Evolutionary conservation across 2,113 vertebrate species (phyloP), one percentile per base, ranked within the genome.

Genomic region (Camelus dromedarius): DNA sequence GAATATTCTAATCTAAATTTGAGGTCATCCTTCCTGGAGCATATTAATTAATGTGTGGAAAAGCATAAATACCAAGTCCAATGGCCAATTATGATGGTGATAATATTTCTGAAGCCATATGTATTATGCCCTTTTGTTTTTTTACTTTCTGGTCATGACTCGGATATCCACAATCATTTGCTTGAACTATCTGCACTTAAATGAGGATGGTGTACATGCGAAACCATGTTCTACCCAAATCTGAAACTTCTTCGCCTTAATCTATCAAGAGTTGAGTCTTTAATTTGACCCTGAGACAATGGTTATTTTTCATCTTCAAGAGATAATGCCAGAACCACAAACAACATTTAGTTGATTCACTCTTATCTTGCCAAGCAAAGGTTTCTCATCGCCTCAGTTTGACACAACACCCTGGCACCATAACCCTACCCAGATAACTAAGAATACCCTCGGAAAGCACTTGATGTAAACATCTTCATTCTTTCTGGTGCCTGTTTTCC

Each of bases 1-100:
- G 19, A 24, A 84, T 91, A 76, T 81, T 93, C 70, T 91, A 75
- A 66, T 77, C 28, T 32, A 50, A 92, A 64, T 69, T 70, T 92
- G 79, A 96, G 70, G 64, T 60, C n/a, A 73, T 90, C 72, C 32
- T 91, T 94, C 6, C 48, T 69, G 9, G 18, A 8, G 18, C 24
- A 22, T 56, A 30, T 67, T 91, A 89, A 32, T 56, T 60, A 38
- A 12, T 66, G 2, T 35, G 42, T 19, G 22, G 26, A 81, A 93
- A 87, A 18, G n/a, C 56, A 50, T 62, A 56, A 76, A 75, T 42
- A 80, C 11, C 11, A 54, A 35, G 1, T 48, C 8, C 26, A 67
- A 14, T 81, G 38, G 26, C 9, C 30, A 52, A 62, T 83, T 19
- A 76, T 73, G 35, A 64, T 70, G 42, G 67, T 46, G 11, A 35